Percentiles rank a stretch among this genome's conserved stretches.
Evolutionary conservation across 2,797 vertebrate genomes (phyloP).

Genomic region (Chiloscyllium punctatum): DNA sequence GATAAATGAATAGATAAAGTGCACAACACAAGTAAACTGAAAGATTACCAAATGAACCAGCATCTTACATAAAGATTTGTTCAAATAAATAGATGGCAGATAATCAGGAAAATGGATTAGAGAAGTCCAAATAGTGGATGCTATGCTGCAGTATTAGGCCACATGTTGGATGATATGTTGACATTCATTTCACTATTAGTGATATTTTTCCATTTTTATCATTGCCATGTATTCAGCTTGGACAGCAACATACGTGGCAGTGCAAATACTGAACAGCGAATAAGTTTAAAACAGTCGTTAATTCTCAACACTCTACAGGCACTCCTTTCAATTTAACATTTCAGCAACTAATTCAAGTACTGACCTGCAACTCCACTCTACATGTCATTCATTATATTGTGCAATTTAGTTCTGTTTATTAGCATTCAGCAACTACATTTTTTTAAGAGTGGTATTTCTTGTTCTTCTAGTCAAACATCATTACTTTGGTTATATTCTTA

Average conservation of each 20-base stretch:
- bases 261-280: neutral
- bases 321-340: neutral
- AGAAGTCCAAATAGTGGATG: neutral
- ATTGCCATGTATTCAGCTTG: neutral
- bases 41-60: neutral
- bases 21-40: neutral
- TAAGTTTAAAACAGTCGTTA: neutral
- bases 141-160: neutral
- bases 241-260: neutral
- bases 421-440: neutral
- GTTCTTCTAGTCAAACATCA: slow-evolving; percentile 14
- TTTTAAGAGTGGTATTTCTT: neutral
- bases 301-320: neutral
- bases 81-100: neutral
- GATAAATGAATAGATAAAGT: neutral
- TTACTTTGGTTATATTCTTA: neutral
- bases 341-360: neutral
- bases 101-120: neutral
- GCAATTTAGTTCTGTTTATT: neutral
- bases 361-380: neutral
- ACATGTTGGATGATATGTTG: neutral
- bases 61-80: neutral
- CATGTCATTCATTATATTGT: neutral
- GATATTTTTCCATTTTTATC: neutral
- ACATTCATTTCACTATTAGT: neutral